Evolutionary conservation across 2,797 vertebrate species (phyloP).

Genomic region (Karalla daura): DNA sequence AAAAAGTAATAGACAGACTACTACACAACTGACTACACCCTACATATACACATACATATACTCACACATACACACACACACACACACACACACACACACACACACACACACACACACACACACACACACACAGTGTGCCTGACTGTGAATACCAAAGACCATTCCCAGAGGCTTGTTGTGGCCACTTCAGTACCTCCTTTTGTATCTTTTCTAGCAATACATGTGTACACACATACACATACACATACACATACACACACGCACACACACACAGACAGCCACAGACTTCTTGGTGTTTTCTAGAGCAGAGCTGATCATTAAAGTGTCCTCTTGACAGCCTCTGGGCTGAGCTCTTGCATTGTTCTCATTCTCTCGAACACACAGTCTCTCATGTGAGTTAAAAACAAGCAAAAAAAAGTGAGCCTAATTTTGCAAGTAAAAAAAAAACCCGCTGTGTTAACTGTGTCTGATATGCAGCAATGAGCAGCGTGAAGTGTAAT

Average conservation of each 20-base stretch:
- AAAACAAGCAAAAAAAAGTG: slow-evolving; percentile 2
- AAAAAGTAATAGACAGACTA: no score
- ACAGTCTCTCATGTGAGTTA: not conserved
- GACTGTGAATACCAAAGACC: slow-evolving; percentile 10
- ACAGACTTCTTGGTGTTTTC: slow-evolving; percentile 41
- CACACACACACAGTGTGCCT: slow-evolving; percentile 1
- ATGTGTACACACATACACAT: slow-evolving; percentile 11
- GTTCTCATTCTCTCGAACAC: slow-evolving; percentile 18
- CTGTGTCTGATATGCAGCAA: slow-evolving; percentile 1
- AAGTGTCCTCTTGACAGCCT: slow-evolving; percentile 39
- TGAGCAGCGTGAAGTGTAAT: not conserved
- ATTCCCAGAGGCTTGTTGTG: slow-evolving; percentile 18
- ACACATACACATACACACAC: slow-evolving; percentile 5
- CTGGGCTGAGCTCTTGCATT: slow-evolving; percentile 19
- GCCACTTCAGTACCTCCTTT: slow-evolving; percentile 33
- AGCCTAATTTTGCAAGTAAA: not conserved
- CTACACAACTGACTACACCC: no score
- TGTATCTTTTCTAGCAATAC: slow-evolving; percentile 6
- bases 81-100: not conserved
- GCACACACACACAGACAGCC: not conserved
- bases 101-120: slow-evolving; percentile 3
- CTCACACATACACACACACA: not conserved
- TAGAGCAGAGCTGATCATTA: slow-evolving; percentile 65
- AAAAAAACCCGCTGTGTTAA: not conserved
- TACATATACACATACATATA: no score